A percentile compares a stretch with the other conserved stretches of the same genome.
Evolutionary conservation across 2,888 invertebrate species (phyloP).

Genomic region (Cantharis nigra): DNA sequence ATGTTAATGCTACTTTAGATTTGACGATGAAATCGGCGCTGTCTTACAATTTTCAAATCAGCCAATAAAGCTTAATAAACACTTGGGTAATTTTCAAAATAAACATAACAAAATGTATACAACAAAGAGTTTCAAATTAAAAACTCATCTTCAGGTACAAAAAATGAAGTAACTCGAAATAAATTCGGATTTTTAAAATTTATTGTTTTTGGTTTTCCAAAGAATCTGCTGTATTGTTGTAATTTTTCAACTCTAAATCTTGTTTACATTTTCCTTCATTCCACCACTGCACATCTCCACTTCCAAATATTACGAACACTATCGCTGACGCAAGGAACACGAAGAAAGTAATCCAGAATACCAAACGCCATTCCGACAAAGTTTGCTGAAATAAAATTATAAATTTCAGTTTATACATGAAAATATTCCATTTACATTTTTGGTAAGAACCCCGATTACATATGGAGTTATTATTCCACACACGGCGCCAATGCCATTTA

Average conservation of each 20-base stretch:
- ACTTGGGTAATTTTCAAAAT: too few species aligned
- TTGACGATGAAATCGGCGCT: too few species aligned
- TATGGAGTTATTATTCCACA: conserved; percentile 67
- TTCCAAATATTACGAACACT: conserved; percentile 71
- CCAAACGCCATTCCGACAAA: conserved; percentile 69
- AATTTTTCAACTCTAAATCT: background rate
- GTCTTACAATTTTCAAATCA: too few species aligned
- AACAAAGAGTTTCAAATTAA: too few species aligned
- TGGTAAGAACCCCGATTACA: conserved; percentile 63
- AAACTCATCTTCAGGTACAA: background rate
- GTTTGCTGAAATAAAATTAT: too few species aligned
- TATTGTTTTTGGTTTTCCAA: background rate
- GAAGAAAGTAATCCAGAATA: conserved; percentile 79
- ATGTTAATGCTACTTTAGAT: too few species aligned
- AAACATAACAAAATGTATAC: too few species aligned
- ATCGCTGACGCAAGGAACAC: conserved; percentile 71
- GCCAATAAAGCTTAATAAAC: too few species aligned
- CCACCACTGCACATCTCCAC: conserved; percentile 78
- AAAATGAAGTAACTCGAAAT: background rate
- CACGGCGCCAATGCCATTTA: conserved; percentile 63
- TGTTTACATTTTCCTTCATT: conserved; percentile 51
- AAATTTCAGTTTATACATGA: too few species aligned
- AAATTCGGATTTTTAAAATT: too few species aligned
- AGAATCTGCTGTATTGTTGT: background rate
- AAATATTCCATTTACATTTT: conserved; percentile 57